Conservation (phyloP, 2,113 vertebrate genomes). For the Syngnathus floridae region DNA sequence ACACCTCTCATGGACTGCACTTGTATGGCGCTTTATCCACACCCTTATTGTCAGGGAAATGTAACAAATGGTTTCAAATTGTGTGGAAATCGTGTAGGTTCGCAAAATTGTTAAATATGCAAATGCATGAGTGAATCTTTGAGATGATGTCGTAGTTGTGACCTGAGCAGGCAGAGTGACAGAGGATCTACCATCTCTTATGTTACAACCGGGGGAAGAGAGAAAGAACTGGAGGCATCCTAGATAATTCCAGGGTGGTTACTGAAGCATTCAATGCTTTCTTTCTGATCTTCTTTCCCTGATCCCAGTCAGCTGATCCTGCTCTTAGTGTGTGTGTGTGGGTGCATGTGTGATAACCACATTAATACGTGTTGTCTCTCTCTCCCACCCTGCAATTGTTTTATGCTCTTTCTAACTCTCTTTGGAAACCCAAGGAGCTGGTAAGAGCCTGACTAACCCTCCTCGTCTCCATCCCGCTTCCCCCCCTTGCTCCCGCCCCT, state of each 20-base stretch:
- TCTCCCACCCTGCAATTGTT: slow-evolving; percentile 45
- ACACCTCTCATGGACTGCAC: no score
- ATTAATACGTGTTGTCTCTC: slow-evolving; percentile 77
- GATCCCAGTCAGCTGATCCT: slow-evolving; percentile 54
- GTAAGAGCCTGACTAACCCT: slow-evolving; percentile 78
- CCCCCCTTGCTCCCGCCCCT: slow-evolving; percentile 23
- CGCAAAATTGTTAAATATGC: no score
- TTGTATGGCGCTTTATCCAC: no score
- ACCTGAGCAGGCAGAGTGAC: neutral
- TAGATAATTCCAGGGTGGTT: slow-evolving; percentile 34
- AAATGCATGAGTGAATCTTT: neutral
- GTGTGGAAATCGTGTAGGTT: no score
- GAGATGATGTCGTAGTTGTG: neutral
- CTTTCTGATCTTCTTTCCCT: slow-evolving; percentile 69
- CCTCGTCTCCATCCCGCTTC: slow-evolving; percentile 33
- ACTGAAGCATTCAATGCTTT: slow-evolving; percentile 55
- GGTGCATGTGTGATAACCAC: slow-evolving; percentile 68
- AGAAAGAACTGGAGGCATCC: slow-evolving; percentile 39
- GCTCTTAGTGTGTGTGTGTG: slow-evolving; percentile 62
- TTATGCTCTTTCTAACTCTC: slow-evolving; percentile 66
- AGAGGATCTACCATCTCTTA: neutral
- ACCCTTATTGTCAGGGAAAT: no score
- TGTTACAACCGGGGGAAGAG: slow-evolving; percentile 21
- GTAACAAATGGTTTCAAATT: no score
- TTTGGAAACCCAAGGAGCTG: slow-evolving; percentile 90